These are phyloP conservation scores for Huso huso DNA, from an alignment of 2,797 vertebrate genomes.

Conservation along the genomic window DNA sequence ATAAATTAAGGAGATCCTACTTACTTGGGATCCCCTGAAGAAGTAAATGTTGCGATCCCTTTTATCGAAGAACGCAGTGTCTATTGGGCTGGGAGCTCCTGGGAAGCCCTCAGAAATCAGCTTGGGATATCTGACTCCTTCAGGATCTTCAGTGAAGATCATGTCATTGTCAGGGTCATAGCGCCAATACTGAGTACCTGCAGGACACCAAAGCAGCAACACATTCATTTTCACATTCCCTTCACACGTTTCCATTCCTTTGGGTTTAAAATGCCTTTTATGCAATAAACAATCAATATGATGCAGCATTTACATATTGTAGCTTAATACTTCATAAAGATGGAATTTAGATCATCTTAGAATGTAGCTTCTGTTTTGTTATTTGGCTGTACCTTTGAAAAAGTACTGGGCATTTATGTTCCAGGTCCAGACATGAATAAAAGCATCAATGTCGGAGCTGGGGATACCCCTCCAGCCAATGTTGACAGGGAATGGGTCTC, in stretches of 20 bases:
- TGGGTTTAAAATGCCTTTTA: too few relatives aligned
- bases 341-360: too few relatives aligned
- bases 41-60: slow-evolving; percentile 26
- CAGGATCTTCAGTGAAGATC: slow-evolving; percentile 26
- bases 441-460: slow-evolving; percentile 20
- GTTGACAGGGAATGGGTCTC: slow-evolving; percentile 28
- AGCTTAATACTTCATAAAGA: too few relatives aligned
- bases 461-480: slow-evolving; percentile 28
- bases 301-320: neutral
- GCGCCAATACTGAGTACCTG: slow-evolving; percentile 30
- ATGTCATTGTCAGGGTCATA: slow-evolving; percentile 28
- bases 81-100: slow-evolving; percentile 22
- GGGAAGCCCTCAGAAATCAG: slow-evolving; percentile 24
- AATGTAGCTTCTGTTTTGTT: too few relatives aligned
- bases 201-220: neutral
- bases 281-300: too few relatives aligned
- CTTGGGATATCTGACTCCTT: slow-evolving; percentile 23
- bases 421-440: slow-evolving; percentile 28
- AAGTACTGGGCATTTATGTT: slow-evolving; percentile 28
- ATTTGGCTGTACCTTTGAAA: slow-evolving; percentile 26
- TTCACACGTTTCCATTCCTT: too few relatives aligned
- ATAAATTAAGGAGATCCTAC: neutral
- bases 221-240: too few relatives aligned
- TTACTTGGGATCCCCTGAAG: slow-evolving; percentile 25
- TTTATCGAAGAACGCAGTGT: slow-evolving; percentile 26